A percentile compares a stretch with the other conserved stretches of the same genome.
phyloP scores from a whole-genome alignment of 2,888 invertebrate genomes.

The Pristionchus entomophagus region DNA sequence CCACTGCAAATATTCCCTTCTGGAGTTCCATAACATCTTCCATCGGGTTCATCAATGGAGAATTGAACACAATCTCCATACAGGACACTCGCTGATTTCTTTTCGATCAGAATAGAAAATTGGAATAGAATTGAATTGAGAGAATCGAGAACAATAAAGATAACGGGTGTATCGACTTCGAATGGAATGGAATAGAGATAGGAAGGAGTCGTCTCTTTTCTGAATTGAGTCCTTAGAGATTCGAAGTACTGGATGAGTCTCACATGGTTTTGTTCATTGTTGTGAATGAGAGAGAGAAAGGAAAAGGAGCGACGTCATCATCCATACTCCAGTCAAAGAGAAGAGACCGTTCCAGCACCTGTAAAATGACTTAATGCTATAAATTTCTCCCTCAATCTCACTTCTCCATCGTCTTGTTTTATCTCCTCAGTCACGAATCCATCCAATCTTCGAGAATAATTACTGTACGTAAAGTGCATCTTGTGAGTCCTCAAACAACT shows the following conservation, averaged over 20 bases:
- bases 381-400: too few relatives aligned
- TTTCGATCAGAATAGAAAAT: not conserved
- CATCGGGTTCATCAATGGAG: not conserved
- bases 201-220: not conserved
- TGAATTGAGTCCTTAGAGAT: not conserved
- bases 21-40: not conserved
- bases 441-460: not conserved
- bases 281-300: not conserved
- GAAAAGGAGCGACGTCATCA: not conserved
- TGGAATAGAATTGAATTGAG: not conserved
- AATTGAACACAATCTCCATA: conserved; percentile 7
- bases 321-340: not conserved
- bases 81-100: not conserved
- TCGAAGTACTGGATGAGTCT: not conserved
- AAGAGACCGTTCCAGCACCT: not conserved
- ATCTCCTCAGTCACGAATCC: not conserved
- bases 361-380: too few relatives aligned
- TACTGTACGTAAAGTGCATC: not conserved
- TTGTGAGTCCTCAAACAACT: not conserved
- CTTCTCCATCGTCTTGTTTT: conserved; percentile 1
- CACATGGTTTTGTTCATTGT: not conserved
- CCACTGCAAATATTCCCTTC: not conserved
- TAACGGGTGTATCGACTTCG: not conserved
- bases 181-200: conserved; percentile 12
- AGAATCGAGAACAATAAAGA: not conserved